phyloP scores from a whole-genome alignment of 2,888 invertebrate species.

The Scrobipalpa atriplicella region DNA sequence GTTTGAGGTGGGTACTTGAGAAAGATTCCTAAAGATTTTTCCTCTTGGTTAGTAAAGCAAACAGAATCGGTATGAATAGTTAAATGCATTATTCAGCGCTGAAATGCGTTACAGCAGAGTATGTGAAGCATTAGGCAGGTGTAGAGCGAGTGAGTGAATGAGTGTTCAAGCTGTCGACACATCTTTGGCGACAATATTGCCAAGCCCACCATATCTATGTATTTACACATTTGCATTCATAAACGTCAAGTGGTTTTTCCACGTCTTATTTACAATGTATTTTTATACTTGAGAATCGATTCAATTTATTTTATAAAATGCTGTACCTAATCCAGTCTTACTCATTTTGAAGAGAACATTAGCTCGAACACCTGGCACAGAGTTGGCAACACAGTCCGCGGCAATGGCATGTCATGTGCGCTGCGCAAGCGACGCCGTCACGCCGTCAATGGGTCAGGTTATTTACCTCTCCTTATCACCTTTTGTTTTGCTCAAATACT shows the following conservation, averaged over 20 bases:
- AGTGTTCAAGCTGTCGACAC: background rate
- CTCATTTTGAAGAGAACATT: background rate
- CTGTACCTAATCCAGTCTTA: background rate
- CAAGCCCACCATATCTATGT: too few species aligned
- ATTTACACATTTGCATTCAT: too few species aligned
- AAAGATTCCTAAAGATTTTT: background rate
- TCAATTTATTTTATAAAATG: too few species aligned
- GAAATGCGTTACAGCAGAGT: conserved; percentile 51
- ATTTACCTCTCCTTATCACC: conserved; percentile 81
- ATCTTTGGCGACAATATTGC: background rate
- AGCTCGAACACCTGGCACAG: background rate
- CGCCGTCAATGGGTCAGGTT: conserved; percentile 79
- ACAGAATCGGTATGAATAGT: conserved; percentile 15
- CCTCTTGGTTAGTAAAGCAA: conserved; percentile 2
- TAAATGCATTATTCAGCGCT: conserved; percentile 23
- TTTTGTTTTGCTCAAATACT: conserved; percentile 80
- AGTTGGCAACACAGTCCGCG: conserved; percentile 29
- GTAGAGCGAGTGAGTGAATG: conserved; percentile 51
- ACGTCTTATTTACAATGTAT: too few species aligned
- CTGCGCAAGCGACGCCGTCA: conserved; percentile 54
- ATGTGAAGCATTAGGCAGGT: conserved; percentile 68
- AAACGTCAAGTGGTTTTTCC: too few species aligned
- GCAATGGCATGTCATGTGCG: conserved; percentile 39
- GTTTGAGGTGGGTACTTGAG: background rate
- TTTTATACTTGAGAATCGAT: too few species aligned